phyloP scores from a whole-genome alignment of 53 echinoderm and acorn worm species.

The Echinarachnius parma region DNA sequence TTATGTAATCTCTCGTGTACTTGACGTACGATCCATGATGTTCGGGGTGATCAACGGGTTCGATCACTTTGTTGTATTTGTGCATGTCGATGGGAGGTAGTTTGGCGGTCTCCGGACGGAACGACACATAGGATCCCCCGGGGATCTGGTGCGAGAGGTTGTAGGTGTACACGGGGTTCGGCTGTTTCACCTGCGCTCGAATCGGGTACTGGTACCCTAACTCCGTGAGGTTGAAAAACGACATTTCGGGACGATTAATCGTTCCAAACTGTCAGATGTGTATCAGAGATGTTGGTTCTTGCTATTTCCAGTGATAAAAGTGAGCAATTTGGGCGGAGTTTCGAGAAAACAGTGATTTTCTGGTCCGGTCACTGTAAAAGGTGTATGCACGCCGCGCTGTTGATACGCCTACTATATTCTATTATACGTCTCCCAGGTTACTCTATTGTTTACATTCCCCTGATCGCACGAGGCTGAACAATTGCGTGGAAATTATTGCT shows the following conservation, averaged over 20 bases:
- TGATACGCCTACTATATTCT: no score
- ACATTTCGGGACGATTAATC: slow-evolving; percentile 51
- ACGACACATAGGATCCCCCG: slow-evolving; percentile 82
- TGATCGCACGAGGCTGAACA: no score
- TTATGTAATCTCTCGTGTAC: slow-evolving; percentile 87
- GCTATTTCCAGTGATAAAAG: background rate
- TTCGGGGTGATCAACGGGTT: slow-evolving; percentile 70
- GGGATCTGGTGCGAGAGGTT: slow-evolving; percentile 73
- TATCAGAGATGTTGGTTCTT: background rate
- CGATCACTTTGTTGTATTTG: slow-evolving; percentile 83
- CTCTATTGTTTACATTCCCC: no score
- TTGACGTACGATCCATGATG: slow-evolving; percentile 95
- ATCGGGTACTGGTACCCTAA: slow-evolving; percentile 92
- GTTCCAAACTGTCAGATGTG: no score
- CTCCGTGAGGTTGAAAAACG: slow-evolving; percentile 86
- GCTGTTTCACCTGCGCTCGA: slow-evolving; percentile 71
- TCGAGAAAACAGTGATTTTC: no score
- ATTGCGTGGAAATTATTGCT: no score
- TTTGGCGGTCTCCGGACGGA: slow-evolving; percentile 77
- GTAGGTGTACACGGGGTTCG: slow-evolving; percentile 78
- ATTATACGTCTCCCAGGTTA: no score
- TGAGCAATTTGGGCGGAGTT: background rate
- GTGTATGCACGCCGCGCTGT: no score
- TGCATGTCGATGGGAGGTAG: slow-evolving; percentile 92
- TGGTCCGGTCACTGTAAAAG: no score